These are phyloP conservation scores for Galemys pyrenaicus DNA, from an alignment of 2,113 vertebrate species.

Conservation along the genomic window DNA sequence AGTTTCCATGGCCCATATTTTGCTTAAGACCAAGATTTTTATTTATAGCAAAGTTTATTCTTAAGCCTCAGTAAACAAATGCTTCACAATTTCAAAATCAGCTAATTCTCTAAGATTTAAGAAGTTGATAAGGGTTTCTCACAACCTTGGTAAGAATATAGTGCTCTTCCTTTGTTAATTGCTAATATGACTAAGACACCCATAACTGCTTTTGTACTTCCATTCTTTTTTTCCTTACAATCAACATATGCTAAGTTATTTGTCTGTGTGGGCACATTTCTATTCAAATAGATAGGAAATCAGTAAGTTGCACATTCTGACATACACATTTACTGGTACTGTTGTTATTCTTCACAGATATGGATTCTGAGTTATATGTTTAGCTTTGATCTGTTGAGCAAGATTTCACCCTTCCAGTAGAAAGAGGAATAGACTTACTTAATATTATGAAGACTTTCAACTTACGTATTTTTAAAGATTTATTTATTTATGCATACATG, in stretches of 20 bases:
- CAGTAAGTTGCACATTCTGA: too few species aligned
- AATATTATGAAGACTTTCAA: too few species aligned
- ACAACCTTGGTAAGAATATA: not conserved
- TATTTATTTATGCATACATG: too few species aligned
- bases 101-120: not conserved
- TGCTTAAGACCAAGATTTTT: not conserved
- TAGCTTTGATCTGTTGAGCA: not conserved
- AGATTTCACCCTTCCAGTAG: not conserved
- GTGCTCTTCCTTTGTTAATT: not conserved
- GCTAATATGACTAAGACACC: not conserved
- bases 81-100: not conserved
- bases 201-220: not conserved
- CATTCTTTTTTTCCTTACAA: not conserved
- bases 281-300: not conserved
- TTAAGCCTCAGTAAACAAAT: not conserved
- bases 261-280: not conserved
- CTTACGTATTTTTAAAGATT: too few species aligned
- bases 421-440: not conserved
- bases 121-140: not conserved
- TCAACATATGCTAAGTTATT: not conserved
- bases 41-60: not conserved
- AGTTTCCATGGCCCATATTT: not conserved
- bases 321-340: too few species aligned
- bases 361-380: not conserved
- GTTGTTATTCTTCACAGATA: not conserved